These are phyloP conservation scores for Hoplodrina ambigua DNA, from an alignment of 2,888 invertebrate species.

Conservation along the genomic window DNA sequence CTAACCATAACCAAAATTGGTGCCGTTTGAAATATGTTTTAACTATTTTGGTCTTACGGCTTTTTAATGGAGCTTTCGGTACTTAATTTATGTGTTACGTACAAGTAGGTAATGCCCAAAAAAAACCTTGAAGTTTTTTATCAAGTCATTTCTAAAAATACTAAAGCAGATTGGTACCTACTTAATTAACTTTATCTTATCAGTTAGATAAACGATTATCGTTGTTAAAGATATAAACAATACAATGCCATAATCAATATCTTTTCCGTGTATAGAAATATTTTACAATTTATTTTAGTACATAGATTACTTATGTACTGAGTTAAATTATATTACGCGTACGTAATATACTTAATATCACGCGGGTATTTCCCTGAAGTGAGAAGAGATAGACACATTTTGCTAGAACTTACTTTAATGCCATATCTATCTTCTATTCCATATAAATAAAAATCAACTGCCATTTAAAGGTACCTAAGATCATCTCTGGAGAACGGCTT, in stretches of 20 bases:
- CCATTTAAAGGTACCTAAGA: no score
- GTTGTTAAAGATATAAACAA: conserved; percentile 18
- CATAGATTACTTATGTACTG: no score
- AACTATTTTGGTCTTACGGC: background rate
- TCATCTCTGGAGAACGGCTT: no score
- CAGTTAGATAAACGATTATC: conserved; percentile 15
- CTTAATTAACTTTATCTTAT: conserved; percentile 9
- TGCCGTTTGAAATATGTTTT: background rate
- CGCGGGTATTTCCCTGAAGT: no score
- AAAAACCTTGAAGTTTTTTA: background rate
- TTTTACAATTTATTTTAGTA: no score
- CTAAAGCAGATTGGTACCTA: background rate
- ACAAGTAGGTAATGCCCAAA: background rate
- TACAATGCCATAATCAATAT: conserved; percentile 5
- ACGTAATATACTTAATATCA: no score
- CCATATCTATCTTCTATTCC: no score
- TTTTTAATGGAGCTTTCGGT: background rate
- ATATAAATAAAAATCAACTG: no score
- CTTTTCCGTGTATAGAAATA: no score
- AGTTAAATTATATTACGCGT: no score
- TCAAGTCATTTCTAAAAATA: conserved; percentile 39
- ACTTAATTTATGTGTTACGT: background rate
- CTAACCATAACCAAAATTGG: conserved; percentile 17
- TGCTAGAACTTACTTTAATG: no score
- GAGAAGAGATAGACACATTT: no score